These are phyloP conservation scores for Spatula versicolor DNA, from an alignment of 2,797 vertebrate species.

Conservation along the genomic window DNA sequence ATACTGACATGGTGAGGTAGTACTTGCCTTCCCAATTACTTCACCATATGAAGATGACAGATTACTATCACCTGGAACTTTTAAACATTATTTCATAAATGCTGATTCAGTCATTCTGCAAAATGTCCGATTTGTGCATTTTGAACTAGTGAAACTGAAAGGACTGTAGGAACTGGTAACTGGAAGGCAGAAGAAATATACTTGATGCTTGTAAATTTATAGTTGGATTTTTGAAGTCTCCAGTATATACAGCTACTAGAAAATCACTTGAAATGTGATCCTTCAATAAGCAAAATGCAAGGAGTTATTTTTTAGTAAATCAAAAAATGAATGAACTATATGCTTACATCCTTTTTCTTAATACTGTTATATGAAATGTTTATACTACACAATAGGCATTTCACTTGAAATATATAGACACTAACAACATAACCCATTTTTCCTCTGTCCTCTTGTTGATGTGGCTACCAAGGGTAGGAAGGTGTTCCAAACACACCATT, in stretches of 20 bases:
- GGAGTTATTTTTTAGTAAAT: not conserved
- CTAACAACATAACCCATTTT: not conserved
- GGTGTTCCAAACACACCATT: not conserved
- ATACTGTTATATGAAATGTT: not conserved
- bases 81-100: not conserved
- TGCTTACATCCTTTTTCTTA: not conserved
- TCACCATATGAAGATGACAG: not conserved
- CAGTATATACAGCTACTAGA: not conserved
- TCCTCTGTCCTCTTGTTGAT: not conserved
- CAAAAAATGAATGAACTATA: not conserved
- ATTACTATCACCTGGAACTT: not conserved
- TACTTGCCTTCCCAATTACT: not conserved
- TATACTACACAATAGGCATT: not conserved
- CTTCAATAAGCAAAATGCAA: not conserved
- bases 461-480: not conserved
- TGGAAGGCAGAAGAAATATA: not conserved
- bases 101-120: not conserved
- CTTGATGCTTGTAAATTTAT: not conserved
- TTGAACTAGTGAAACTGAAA: not conserved
- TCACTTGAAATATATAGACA: not conserved
- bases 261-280: not conserved
- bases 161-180: not conserved
- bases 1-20: not conserved
- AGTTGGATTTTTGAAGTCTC: not conserved
- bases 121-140: not conserved